Conservation (phyloP, 2,888 invertebrate species). For the Sinopyrophorus schimmeli region DNA sequence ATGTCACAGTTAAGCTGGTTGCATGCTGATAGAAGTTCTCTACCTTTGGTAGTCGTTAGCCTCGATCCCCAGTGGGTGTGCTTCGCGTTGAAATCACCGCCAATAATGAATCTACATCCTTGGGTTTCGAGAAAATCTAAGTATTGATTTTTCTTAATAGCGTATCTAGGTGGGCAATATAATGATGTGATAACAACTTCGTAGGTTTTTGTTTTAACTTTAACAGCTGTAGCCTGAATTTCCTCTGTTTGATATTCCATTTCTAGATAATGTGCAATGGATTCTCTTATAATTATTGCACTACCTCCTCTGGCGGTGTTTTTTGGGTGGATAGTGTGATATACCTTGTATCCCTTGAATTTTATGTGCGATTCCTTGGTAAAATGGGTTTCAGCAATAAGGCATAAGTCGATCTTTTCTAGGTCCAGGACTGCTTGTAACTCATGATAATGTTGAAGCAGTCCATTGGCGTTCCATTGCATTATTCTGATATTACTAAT, state of each 20-base stretch:
- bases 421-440: slow-evolving; percentile 28
- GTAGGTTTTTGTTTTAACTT: slow-evolving; percentile 17
- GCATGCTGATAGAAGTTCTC: no score
- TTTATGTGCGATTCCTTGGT: slow-evolving; percentile 32
- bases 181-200: slow-evolving; percentile 15
- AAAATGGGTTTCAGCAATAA: slow-evolving; percentile 35
- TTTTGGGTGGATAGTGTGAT: no score
- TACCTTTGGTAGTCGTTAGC: slow-evolving; percentile 10
- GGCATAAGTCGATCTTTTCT: slow-evolving; percentile 34
- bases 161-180: slow-evolving; percentile 24
- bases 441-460: slow-evolving; percentile 33
- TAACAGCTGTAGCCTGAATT: slow-evolving; percentile 23
- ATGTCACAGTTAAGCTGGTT: background rate
- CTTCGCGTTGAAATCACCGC: slow-evolving; percentile 9
- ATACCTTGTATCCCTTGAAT: slow-evolving; percentile 31
- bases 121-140: slow-evolving; percentile 13
- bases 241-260: slow-evolving; percentile 20
- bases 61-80: slow-evolving; percentile 12
- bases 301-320: no score
- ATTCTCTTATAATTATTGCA: no score
- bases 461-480: slow-evolving; percentile 34
- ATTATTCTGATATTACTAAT: slow-evolving; percentile 23
- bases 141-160: slow-evolving; percentile 15
- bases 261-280: no score
- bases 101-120: slow-evolving; percentile 13